Conservation (phyloP, 2,888 invertebrate species). For the Automeris io region DNA sequence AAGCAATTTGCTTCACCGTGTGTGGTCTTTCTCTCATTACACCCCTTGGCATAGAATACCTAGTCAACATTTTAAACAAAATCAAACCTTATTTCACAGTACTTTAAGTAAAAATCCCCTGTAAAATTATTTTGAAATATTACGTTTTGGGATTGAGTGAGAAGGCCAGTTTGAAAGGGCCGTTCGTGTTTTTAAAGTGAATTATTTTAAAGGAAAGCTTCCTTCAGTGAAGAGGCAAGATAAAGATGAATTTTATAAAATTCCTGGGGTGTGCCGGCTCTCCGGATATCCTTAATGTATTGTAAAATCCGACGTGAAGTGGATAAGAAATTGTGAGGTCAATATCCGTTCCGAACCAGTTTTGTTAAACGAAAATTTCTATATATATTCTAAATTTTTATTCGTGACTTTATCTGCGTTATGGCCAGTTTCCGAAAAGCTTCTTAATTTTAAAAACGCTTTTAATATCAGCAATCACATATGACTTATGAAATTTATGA, state of each 20-base stretch:
- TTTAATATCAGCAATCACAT: too few relatives aligned
- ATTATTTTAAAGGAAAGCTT: conserved; percentile 35
- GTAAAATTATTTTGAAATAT: not conserved
- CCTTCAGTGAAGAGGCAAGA: conserved; percentile 12
- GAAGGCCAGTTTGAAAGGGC: conserved; percentile 32
- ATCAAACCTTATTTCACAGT: not conserved
- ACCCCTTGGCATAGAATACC: not conserved
- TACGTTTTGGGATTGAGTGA: not conserved
- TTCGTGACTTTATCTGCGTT: too few relatives aligned
- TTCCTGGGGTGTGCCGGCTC: not conserved
- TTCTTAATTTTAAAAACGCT: too few relatives aligned
- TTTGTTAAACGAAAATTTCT: too few relatives aligned
- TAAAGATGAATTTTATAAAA: conserved; percentile 2
- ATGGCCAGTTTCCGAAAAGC: too few relatives aligned
- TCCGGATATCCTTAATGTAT: not conserved
- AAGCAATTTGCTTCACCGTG: conserved; percentile 1
- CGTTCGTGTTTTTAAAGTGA: conserved; percentile 39
- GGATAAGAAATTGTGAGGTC: not conserved
- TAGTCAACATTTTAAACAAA: not conserved
- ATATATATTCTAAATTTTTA: too few relatives aligned
- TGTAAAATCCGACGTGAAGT: not conserved
- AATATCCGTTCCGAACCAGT: too few relatives aligned
- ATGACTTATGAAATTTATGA: too few relatives aligned
- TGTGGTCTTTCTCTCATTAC: not conserved
- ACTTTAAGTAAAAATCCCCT: not conserved